Evolutionary conservation across 1,140 invertebrate species (phyloP).

Genomic region (Hirudo medicinalis): DNA sequence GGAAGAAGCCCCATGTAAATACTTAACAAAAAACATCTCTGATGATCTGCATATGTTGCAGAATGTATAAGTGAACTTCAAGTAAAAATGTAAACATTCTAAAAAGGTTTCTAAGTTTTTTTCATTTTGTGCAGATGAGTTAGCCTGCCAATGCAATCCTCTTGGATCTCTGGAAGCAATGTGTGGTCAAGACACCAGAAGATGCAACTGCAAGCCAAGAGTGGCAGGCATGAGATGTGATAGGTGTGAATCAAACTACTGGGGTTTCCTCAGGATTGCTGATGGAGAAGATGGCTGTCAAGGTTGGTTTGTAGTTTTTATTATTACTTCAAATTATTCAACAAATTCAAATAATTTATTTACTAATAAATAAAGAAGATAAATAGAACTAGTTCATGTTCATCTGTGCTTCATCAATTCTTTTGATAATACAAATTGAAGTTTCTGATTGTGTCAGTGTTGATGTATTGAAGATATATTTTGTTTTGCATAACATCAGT

Average conservation of each 20-base stretch:
- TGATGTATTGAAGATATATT: too few relatives aligned
- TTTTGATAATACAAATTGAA: too few relatives aligned
- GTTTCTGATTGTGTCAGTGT: too few relatives aligned
- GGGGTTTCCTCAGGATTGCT: constrained; percentile 68
- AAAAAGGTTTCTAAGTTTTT: neutral
- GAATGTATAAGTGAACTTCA: too few relatives aligned
- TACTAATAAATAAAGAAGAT: too few relatives aligned
- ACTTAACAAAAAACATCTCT: too few relatives aligned
- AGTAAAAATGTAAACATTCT: too few relatives aligned
- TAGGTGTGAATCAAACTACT: constrained; percentile 54
- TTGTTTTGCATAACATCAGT: too few relatives aligned
- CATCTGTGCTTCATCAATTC: too few relatives aligned
- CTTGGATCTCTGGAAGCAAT: constrained; percentile 48
- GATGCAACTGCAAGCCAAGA: constrained; percentile 70
- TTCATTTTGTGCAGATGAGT: neutral
- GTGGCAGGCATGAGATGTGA: constrained; percentile 77
- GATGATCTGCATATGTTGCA: too few relatives aligned
- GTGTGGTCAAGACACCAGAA: constrained; percentile 63
- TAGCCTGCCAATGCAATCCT: constrained; percentile 39
- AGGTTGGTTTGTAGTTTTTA: constrained; percentile 1
- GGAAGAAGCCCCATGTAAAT: too few relatives aligned
- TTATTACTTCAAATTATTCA: neutral
- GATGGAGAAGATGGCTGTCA: constrained; percentile 53
- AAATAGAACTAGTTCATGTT: neutral
- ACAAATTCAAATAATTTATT: neutral